A percentile compares a stretch with the other conserved stretches of the same genome.
phyloP scores from a whole-genome alignment of 2,113 vertebrate species.

The Campylomormyrus tamandua region DNA sequence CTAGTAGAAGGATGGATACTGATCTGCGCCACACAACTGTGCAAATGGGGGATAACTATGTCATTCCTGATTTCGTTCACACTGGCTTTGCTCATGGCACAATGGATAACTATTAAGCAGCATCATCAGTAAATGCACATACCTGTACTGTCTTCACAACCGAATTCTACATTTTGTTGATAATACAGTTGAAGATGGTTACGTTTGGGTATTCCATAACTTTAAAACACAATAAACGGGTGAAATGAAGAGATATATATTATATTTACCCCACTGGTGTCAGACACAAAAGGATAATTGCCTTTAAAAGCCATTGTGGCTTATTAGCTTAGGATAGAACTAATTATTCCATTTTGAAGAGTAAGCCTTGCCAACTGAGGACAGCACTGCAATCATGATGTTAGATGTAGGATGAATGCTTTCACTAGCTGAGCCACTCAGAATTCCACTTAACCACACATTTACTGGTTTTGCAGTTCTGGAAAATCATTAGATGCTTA shows the following conservation, averaged over 20 bases:
- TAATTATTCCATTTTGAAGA: background rate
- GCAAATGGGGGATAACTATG: background rate
- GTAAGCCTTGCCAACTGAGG: background rate
- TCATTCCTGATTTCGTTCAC: background rate
- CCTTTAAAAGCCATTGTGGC: background rate
- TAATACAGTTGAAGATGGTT: background rate
- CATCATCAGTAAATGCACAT: background rate
- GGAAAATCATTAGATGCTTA: background rate
- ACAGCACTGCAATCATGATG: background rate
- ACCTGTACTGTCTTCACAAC: background rate
- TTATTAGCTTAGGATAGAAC: slow-evolving; percentile 1
- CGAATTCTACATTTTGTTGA: background rate
- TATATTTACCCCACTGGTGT: background rate
- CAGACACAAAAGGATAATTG: background rate
- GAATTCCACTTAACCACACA: background rate
- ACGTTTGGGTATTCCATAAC: background rate
- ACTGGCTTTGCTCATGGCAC: background rate
- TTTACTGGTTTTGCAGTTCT: background rate
- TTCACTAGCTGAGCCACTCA: background rate
- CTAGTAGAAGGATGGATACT: background rate
- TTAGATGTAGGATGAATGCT: background rate
- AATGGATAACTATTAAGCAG: background rate
- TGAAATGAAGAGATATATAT: background rate
- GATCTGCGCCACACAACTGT: background rate
- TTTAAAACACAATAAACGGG: background rate